Base-by-base conservation (phyloP, 1,140 invertebrate genomes). In the Carposina sasakii region DNA sequence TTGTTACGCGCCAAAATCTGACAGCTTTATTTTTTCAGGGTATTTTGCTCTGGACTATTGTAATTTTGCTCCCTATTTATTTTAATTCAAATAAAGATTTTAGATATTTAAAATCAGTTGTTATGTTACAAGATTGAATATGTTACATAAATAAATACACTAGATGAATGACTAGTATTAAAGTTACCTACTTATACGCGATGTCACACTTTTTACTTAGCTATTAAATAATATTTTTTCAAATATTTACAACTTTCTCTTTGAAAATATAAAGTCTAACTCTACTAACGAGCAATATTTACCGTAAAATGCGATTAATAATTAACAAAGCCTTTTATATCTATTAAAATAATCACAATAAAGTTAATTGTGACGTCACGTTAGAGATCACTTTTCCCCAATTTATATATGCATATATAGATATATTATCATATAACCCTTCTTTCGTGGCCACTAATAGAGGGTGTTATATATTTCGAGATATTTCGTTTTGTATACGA, bases 91-190 rank as follows among this genome's bases (percentile, higher is more conserved):
- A n/a, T n/a, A n/a, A n/a, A n/a, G n/a, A n/a, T n/a, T n/a, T n/a
- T n/a, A n/a, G n/a, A n/a, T n/a, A n/a, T n/a, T n/a, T n/a, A n/a
- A n/a, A n/a, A n/a, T n/a, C n/a, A n/a, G n/a, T n/a, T n/a, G n/a
- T n/a, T n/a, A n/a, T n/a, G n/a, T n/a, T n/a, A 71, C 47, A 67
- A 63, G 48, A 63, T 51, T 54, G 16, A 44, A 54, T 62, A 33
- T 24, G 20, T 31, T 28, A 17, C n/a, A 15, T 31, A 71, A 71
- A 81, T 76, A 72, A 76, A 79, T 78, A 79, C 76, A 83, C 79
- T 83, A 81, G 79, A 83, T 74, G 65, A 74, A 71, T 83, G 79
- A 83, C 79, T 83, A 83, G 79, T 81, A 73, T 74, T 62, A 76
- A 65, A 73, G 71, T 78, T 75, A 78, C n/a, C n/a, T n/a, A n/a